Base-by-base conservation (phyloP, 2,888 invertebrate species). In the Ichneumoninae sp. region DNA sequence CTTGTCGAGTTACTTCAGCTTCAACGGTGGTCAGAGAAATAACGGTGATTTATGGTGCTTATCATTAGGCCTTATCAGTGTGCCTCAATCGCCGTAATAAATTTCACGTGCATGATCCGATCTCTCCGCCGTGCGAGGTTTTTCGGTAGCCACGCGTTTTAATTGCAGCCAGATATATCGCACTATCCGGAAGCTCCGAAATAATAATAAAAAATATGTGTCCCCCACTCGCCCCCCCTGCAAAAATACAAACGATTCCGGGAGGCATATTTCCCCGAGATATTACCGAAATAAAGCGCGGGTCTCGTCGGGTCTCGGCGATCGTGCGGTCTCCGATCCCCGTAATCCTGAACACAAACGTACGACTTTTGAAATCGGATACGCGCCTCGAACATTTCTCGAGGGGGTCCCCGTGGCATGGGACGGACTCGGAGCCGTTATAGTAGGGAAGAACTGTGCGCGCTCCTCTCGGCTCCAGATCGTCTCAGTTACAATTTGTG, bases 401-500 rank as follows among this genome's bases (percentile, higher is more conserved):
- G 89, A 86, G 87, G 74, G 71, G 30, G 54, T 8, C 52, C 13
- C 52, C 52, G 54, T 36, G 40, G 22, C n/a, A 33, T 54, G 33
- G n/a, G 30, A 8, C 30, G 33, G 75, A 81, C 86, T 74, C 83
- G 85, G 85, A 75, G 81, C 88, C 50, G 63, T 26, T 33, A 54
- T 22, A n/a, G 50, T 6, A 22, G 54, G 65, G 26, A 66, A 76
- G 74, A 66, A 88, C 88, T 90, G 77, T 47, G 78, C 60, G 70
- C 57, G 47, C 50, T 36, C 66, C 54, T 65, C 57, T 40, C 73
- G 85, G 80, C 83, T 68, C 70, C 75, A 57, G 87, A 91, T 92
- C 92, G 92, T 93, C 92, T 93, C 93, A 92, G 93, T 93, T 93
- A 93, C 93, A 93, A 93, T 93, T 93, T 93, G 93, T 93, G 93